phyloP scores from a whole-genome alignment of 2,797 vertebrate genomes.

The Periparus ater region DNA sequence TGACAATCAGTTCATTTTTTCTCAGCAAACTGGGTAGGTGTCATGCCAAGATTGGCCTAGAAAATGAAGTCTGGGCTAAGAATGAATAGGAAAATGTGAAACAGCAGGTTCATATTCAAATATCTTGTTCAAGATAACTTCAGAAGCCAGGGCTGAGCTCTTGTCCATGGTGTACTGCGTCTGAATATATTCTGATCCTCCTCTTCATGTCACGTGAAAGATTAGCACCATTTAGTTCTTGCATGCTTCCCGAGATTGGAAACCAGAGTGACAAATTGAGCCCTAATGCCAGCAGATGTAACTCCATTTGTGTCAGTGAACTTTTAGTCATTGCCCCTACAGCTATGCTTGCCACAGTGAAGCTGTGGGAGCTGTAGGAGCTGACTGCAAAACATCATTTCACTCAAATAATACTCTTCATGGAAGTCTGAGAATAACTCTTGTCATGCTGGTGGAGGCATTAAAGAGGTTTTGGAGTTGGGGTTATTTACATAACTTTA shows the following conservation, averaged over 20 bases:
- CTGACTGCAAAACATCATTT: background rate
- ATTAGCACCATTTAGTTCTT: background rate
- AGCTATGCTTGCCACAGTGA: background rate
- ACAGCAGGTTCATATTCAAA: background rate
- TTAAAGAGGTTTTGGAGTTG: background rate
- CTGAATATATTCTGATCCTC: background rate
- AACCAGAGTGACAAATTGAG: conserved; percentile 31
- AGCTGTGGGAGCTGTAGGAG: background rate
- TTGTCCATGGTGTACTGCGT: background rate
- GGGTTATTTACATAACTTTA: background rate
- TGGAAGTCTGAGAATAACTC: background rate
- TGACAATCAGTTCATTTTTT: background rate
- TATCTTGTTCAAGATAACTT: background rate
- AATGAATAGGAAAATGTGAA: background rate
- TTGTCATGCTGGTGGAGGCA: background rate
- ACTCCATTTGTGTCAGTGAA: conserved; percentile 1
- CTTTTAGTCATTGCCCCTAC: background rate
- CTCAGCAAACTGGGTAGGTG: background rate
- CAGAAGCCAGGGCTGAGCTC: background rate
- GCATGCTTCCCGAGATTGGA: background rate
- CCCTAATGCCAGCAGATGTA: conserved; percentile 20
- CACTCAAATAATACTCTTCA: background rate
- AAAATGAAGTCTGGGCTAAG: background rate
- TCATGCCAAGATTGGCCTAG: background rate
- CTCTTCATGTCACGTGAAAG: background rate